A percentile compares a stretch with the other conserved stretches of the same genome.
These are phyloP conservation scores for Zaprionus kolodkinae DNA, from an alignment of 1,140 invertebrate species.

Conservation along the genomic window DNA sequence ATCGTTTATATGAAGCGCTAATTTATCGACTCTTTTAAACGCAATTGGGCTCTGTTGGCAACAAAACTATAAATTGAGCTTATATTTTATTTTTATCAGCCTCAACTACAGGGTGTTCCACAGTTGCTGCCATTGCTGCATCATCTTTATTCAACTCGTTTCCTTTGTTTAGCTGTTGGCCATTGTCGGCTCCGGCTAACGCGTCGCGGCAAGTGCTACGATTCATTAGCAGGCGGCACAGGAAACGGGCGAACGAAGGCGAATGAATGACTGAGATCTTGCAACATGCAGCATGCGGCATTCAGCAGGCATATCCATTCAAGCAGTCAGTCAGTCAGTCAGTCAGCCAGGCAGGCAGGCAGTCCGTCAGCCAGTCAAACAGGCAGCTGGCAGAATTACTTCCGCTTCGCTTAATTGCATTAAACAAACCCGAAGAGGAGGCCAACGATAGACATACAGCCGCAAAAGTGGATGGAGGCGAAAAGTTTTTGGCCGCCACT, in stretches of 20 bases:
- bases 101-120: conserved; percentile 12
- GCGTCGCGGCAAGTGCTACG: conserved; percentile 50
- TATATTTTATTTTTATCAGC: not conserved
- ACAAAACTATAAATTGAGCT: not conserved
- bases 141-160: conserved; percentile 9
- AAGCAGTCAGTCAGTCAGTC: conserved; percentile 22
- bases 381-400: conserved; percentile 63
- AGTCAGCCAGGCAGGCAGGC: conserved; percentile 25
- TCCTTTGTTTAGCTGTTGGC: conserved; percentile 50
- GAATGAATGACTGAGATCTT: conserved; percentile 23
- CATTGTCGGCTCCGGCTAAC: conserved; percentile 47
- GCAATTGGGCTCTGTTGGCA: not conserved
- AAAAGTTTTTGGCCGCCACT: conserved; percentile 45
- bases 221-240: conserved; percentile 54
- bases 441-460: conserved; percentile 38
- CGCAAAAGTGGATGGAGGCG: not conserved
- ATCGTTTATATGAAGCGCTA: not conserved
- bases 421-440: conserved; percentile 60
- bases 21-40: not conserved
- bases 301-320: conserved; percentile 46
- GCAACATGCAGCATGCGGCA: conserved; percentile 29
- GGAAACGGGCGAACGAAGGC: conserved; percentile 16
- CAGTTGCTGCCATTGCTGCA: not conserved
- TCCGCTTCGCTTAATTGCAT: conserved; percentile 77
- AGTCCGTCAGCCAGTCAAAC: conserved; percentile 41